Evolutionary conservation across 64 coral and sea anemone species (phyloP).

Genomic region (Actinia equina): DNA sequence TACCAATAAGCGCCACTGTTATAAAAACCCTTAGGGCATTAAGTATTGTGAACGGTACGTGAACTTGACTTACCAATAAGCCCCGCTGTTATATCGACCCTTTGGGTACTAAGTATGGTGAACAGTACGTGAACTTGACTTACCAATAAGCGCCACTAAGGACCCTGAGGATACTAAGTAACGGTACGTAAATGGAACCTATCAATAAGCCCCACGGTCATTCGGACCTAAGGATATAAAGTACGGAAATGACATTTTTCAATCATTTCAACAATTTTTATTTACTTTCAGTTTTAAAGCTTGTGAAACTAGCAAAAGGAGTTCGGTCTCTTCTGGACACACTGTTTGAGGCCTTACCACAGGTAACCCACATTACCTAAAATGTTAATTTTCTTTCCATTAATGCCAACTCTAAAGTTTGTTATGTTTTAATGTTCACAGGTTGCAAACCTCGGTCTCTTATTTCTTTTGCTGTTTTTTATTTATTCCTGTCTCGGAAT

Average conservation of each 20-base stretch:
- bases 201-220: too few species aligned
- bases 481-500: conserved; percentile 97
- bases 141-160: conserved; percentile 52
- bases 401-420: background rate
- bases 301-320: conserved; percentile 91
- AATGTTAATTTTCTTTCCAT: background rate
- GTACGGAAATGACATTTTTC: background rate
- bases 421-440: conserved; percentile 17
- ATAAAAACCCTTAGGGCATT: background rate
- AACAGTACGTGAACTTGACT: conserved; percentile 42
- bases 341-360: conserved; percentile 79
- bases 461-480: conserved; percentile 90
- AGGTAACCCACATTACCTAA: conserved; percentile 43
- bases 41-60: background rate
- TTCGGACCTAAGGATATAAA: too few species aligned
- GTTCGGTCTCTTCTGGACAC: conserved; percentile 92
- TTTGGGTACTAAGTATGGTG: conserved; percentile 80
- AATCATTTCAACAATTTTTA: background rate
- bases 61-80: conserved; percentile 31
- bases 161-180: too few species aligned
- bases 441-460: conserved; percentile 93
- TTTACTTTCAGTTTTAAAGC: conserved; percentile 82
- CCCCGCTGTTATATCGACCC: conserved; percentile 64
- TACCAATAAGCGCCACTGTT: background rate
- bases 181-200: background rate